Conservation (phyloP, 2,888 invertebrate species). For the Thymelicus sylvestris region DNA sequence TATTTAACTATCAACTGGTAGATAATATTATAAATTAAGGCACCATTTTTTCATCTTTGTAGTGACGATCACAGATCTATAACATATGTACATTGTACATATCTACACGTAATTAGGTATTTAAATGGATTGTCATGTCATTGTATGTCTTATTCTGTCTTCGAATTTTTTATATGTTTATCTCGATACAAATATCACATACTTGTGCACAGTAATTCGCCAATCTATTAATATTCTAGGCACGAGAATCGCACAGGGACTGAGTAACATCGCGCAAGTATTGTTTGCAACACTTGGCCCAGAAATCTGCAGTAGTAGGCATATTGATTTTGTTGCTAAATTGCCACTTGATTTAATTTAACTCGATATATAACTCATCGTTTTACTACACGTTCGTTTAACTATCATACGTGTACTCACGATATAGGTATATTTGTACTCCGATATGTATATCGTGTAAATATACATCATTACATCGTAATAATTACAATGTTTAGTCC, state of each 20-base stretch:
- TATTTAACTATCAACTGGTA: too few species aligned
- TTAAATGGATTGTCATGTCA: slow-evolving; percentile 1
- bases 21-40: too few species aligned
- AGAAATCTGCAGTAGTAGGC: slow-evolving; percentile 4
- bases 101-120: background rate
- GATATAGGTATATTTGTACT: too few species aligned
- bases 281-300: slow-evolving; percentile 28
- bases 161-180: slow-evolving; percentile 12
- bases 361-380: too few species aligned
- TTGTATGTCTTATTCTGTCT: slow-evolving; percentile 8
- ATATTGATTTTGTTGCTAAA: slow-evolving; percentile 25
- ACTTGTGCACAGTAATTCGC: slow-evolving; percentile 14
- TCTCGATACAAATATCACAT: slow-evolving; percentile 11
- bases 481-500: too few species aligned
- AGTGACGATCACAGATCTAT: too few species aligned
- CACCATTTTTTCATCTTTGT: too few species aligned
- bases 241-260: slow-evolving; percentile 14
- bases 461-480: too few species aligned
- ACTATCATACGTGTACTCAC: too few species aligned
- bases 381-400: too few species aligned
- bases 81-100: background rate
- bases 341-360: background rate
- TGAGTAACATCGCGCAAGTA: slow-evolving; percentile 20
- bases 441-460: too few species aligned
- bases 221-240: slow-evolving; percentile 25